Conservation (phyloP, 2,888 invertebrate species). For the Chrysolina americana region DNA sequence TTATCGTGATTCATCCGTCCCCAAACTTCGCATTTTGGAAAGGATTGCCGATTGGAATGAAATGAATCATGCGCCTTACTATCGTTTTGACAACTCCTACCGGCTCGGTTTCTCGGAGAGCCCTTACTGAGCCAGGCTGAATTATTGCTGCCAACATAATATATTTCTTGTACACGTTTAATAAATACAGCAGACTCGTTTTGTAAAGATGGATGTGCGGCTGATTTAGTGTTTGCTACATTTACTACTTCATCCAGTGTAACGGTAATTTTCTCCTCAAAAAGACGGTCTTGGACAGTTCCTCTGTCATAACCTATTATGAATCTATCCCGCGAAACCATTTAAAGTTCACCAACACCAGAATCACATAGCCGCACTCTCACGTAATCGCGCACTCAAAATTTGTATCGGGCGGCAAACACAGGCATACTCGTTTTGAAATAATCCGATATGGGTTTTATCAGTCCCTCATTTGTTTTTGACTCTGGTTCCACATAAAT, state of each 20-base stretch:
- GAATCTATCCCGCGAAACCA: too few relatives aligned
- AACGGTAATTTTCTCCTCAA: too few relatives aligned
- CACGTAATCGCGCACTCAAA: constrained; percentile 26
- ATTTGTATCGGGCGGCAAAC: constrained; percentile 29
- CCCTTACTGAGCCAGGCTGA: constrained; percentile 11
- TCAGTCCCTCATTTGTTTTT: constrained; percentile 17
- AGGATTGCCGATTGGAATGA: background rate
- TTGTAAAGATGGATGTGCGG: background rate
- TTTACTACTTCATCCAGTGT: too few relatives aligned
- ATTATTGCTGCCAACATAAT: too few relatives aligned
- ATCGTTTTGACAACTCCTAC: background rate
- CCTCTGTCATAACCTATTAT: too few relatives aligned
- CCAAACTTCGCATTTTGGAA: constrained; percentile 22
- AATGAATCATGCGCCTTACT: background rate
- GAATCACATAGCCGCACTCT: background rate
- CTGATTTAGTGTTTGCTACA: too few relatives aligned
- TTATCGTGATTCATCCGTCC: constrained; percentile 21
- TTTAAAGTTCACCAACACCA: too few relatives aligned
- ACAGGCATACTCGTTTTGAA: constrained; percentile 22
- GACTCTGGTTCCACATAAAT: constrained; percentile 15
- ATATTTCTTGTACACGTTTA: too few relatives aligned
- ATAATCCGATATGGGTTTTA: constrained; percentile 1
- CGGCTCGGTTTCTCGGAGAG: constrained; percentile 23
- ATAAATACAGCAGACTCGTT: background rate
- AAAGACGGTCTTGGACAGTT: too few relatives aligned